A percentile compares a stretch with the other conserved stretches of the same genome.
Evolutionary conservation across 2,113 vertebrate genomes (phyloP).

Genomic region (Scatophagus argus): DNA sequence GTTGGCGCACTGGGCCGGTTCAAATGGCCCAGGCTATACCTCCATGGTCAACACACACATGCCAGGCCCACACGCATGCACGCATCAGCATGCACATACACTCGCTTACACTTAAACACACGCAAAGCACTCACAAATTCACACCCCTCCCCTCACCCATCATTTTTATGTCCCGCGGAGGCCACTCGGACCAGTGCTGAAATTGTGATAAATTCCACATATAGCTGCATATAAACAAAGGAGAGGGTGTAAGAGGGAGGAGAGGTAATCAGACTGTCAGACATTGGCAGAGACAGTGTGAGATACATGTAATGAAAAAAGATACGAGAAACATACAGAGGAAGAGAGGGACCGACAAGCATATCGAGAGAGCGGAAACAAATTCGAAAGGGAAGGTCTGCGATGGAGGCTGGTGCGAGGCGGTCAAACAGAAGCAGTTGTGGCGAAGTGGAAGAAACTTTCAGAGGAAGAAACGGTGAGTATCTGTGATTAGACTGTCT

Average conservation of each 20-base stretch:
- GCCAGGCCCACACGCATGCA: conserved; percentile 51
- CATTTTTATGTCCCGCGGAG: conserved; percentile 17
- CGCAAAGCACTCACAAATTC: conserved; percentile 31
- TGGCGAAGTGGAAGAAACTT: conserved; percentile 59
- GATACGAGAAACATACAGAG: conserved; percentile 38
- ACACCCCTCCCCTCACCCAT: conserved; percentile 12
- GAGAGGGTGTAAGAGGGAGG: conserved; percentile 7
- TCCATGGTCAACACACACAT: conserved; percentile 77
- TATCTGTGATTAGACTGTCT: conserved; percentile 73
- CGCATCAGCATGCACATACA: conserved; percentile 50
- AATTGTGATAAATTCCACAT: conserved; percentile 61
- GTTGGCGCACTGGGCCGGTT: conserved; percentile 77
- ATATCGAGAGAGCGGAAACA: conserved; percentile 58
- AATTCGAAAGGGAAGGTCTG: conserved; percentile 46
- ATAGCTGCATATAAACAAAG: conserved; percentile 59
- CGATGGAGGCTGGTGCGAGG: conserved; percentile 39
- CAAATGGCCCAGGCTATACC: conserved; percentile 80
- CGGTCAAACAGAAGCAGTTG: conserved; percentile 22
- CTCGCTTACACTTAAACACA: conserved; percentile 38
- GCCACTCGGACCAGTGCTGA: conserved; percentile 27
- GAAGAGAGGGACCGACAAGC: conserved; percentile 46
- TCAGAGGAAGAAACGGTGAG: conserved; percentile 42
- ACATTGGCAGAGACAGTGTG: conserved; percentile 28
- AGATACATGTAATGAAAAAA: conserved; percentile 52
- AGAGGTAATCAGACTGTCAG: conserved; percentile 44